Conservation (phyloP, 2,888 invertebrate genomes). For the Callimorpha dominula region DNA sequence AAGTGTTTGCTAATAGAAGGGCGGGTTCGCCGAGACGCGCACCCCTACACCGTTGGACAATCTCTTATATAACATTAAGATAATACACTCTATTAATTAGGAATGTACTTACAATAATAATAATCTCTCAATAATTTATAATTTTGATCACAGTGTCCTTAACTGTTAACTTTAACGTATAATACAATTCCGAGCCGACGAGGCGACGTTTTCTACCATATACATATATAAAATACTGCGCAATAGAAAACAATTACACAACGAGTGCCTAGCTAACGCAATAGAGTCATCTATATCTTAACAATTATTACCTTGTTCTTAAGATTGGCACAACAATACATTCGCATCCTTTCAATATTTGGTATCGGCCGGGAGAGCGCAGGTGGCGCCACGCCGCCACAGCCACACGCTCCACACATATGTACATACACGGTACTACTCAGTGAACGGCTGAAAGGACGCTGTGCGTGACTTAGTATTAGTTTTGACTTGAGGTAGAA, state of each 20-base stretch:
- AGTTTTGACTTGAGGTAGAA: slow-evolving; percentile 85
- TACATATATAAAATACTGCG: slow-evolving; percentile 83
- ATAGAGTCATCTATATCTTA: slow-evolving; percentile 82
- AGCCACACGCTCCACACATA: slow-evolving; percentile 36
- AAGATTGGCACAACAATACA: slow-evolving; percentile 82
- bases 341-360: slow-evolving; percentile 80
- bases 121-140: slow-evolving; percentile 87
- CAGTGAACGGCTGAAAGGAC: slow-evolving; percentile 65
- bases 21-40: slow-evolving; percentile 15
- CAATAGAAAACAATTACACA: slow-evolving; percentile 84
- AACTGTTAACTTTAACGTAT: slow-evolving; percentile 85
- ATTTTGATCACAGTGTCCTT: slow-evolving; percentile 87
- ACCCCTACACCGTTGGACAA: slow-evolving; percentile 68
- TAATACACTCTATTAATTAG: slow-evolving; percentile 82
- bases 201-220: slow-evolving; percentile 68
- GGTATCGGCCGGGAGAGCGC: slow-evolving; percentile 66
- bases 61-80: slow-evolving; percentile 79
- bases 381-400: slow-evolving; percentile 27
- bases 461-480: slow-evolving; percentile 81
- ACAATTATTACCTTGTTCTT: slow-evolving; percentile 83
- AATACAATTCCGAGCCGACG: slow-evolving; percentile 83
- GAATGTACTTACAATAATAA: slow-evolving; percentile 85
- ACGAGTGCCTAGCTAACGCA: slow-evolving; percentile 79
- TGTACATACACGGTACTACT: slow-evolving; percentile 39
- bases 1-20: slow-evolving; percentile 58